Evolutionary conservation across 2,888 invertebrate species (phyloP).

Genomic region (Drosophila ustulata): DNA sequence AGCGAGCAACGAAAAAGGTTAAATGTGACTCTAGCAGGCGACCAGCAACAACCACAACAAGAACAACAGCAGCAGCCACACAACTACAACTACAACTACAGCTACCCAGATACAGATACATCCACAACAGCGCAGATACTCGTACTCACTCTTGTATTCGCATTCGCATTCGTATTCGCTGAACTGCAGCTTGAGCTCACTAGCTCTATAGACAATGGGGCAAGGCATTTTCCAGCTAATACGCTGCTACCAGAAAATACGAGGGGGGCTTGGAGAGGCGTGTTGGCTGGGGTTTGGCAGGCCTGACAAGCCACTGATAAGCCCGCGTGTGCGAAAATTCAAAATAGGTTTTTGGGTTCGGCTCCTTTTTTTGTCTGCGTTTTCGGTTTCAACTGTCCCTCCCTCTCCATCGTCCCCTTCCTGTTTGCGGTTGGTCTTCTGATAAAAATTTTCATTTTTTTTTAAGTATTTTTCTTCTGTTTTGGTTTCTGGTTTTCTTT

Average conservation of each 20-base stretch:
- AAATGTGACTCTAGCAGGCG: slow-evolving; percentile 56
- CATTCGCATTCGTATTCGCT: neutral
- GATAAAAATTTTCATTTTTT: slow-evolving; percentile 54
- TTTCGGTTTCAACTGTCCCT: slow-evolving; percentile 10
- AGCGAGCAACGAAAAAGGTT: slow-evolving; percentile 56
- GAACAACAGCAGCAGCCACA: neutral
- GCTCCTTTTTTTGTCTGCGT: slow-evolving; percentile 23
- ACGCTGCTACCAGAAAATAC: neutral
- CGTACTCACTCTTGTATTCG: neutral
- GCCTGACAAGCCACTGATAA: slow-evolving; percentile 73
- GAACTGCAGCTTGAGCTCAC: slow-evolving; percentile 5
- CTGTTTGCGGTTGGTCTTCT: slow-evolving; percentile 43
- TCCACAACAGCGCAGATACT: slow-evolving; percentile 1
- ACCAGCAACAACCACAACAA: slow-evolving; percentile 1
- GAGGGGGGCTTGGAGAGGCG: neutral
- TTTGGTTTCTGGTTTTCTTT: neutral
- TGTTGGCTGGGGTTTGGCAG: slow-evolving; percentile 26
- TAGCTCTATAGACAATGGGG: slow-evolving; percentile 36
- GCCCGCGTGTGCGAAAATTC: slow-evolving; percentile 50
- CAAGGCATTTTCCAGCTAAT: slow-evolving; percentile 20
- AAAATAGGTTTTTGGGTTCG: slow-evolving; percentile 56
- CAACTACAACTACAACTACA: neutral
- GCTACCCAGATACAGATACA: neutral
- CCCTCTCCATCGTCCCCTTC: slow-evolving; percentile 1
- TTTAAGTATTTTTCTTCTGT: slow-evolving; percentile 5